phyloP scores from a whole-genome alignment of 2,113 vertebrate species.

The Onychostoma macrolepis region DNA sequence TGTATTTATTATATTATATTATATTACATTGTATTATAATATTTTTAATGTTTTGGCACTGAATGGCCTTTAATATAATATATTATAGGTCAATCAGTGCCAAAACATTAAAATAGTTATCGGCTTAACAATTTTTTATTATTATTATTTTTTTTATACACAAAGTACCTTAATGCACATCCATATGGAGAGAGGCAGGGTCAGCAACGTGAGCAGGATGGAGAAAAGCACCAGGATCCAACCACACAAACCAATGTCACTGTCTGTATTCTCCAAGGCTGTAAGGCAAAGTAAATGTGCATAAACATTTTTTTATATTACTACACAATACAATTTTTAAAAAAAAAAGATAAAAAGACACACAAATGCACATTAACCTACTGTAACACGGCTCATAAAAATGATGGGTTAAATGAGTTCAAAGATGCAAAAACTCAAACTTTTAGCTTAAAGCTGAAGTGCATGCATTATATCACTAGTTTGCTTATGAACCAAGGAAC shows the following conservation, averaged over 20 bases:
- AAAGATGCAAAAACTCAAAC: neutral
- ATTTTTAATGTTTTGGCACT: neutral
- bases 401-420: neutral
- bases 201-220: conserved; percentile 77
- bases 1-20: neutral
- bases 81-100: neutral
- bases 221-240: conserved; percentile 83
- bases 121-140: neutral
- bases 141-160: no score
- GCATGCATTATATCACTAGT: conserved; percentile 15
- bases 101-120: neutral
- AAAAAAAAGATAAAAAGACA: neutral
- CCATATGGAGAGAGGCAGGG: conserved; percentile 90
- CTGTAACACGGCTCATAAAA: neutral
- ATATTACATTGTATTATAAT: neutral
- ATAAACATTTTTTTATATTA: neutral
- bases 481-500: neutral
- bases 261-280: conserved; percentile 63
- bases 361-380: neutral
- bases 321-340: no score
- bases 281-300: neutral
- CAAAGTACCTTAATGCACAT: conserved; percentile 91
- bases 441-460: neutral
- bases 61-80: neutral
- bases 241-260: conserved; percentile 80